Percentiles rank a stretch among this genome's conserved stretches.
phyloP scores from a whole-genome alignment of 1,140 invertebrate species.

The Drosophila subpulchrella region DNA sequence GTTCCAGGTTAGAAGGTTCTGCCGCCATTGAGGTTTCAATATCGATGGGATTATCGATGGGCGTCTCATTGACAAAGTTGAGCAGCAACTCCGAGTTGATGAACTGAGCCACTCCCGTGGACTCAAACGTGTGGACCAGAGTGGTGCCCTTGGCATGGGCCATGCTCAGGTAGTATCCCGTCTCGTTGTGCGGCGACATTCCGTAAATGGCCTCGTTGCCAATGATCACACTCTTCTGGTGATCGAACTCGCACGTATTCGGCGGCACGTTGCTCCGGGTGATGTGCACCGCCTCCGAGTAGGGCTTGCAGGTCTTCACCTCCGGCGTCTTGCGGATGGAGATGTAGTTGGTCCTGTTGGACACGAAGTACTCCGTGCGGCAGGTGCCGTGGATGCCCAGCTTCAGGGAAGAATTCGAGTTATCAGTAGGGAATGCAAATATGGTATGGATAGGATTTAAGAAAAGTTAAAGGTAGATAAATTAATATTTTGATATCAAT shows the following conservation, averaged over 20 bases:
- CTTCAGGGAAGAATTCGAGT: slow-evolving; percentile 20
- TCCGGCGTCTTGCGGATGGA: slow-evolving; percentile 82
- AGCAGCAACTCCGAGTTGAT: slow-evolving; percentile 79
- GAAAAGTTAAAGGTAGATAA: too few relatives aligned
- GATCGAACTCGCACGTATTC: slow-evolving; percentile 80
- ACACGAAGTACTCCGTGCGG: slow-evolving; percentile 82
- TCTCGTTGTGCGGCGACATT: slow-evolving; percentile 74
- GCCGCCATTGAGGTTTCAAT: slow-evolving; percentile 72
- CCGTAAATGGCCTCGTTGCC: slow-evolving; percentile 82
- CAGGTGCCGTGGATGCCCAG: slow-evolving; percentile 80
- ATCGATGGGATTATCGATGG: slow-evolving; percentile 75
- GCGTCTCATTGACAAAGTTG: slow-evolving; percentile 72
- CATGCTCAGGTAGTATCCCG: slow-evolving; percentile 77
- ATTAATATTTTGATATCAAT: too few relatives aligned
- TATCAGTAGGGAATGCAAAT: background rate
- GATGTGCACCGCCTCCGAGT: slow-evolving; percentile 74
- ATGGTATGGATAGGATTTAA: too few relatives aligned
- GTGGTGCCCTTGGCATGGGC: slow-evolving; percentile 81
- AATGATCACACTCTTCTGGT: slow-evolving; percentile 82
- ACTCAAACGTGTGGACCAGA: slow-evolving; percentile 82
- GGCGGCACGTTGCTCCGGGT: slow-evolving; percentile 81
- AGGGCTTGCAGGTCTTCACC: slow-evolving; percentile 72
- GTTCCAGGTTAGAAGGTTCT: slow-evolving; percentile 55
- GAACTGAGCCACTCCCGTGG: slow-evolving; percentile 80
- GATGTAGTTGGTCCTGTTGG: slow-evolving; percentile 81